Percentiles rank a stretch among this genome's conserved stretches.
Evolutionary conservation across 2,113 vertebrate genomes (phyloP).

Genomic region (Ochotona curzoniae): DNA sequence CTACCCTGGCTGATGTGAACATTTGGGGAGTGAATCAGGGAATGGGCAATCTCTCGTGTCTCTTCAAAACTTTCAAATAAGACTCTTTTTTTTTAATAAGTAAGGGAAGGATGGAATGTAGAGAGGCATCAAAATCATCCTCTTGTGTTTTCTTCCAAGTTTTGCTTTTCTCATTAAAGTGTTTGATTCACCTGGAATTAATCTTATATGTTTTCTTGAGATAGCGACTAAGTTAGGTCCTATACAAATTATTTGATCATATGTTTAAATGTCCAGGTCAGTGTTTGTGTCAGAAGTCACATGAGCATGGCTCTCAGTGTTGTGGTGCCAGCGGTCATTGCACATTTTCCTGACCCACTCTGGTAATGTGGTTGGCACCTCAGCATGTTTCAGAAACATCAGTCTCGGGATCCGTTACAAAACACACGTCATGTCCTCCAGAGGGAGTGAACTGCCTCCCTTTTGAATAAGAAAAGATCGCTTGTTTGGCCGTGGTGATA

Average conservation of each 20-base stretch:
- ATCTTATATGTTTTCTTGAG: background rate
- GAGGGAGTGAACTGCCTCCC: background rate
- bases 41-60: no score
- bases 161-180: constrained; percentile 10
- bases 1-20: no score
- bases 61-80: no score
- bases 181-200: background rate
- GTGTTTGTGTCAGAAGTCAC: constrained; percentile 16
- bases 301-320: background rate
- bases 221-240: background rate
- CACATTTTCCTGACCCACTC: background rate
- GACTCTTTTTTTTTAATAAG: no score
- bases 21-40: no score
- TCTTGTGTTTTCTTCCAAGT: background rate
- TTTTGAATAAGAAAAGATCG: constrained; percentile 28
- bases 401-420: constrained; percentile 18
- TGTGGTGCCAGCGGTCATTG: background rate
- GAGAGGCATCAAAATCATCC: background rate
- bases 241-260: constrained; percentile 15
- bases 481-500: background rate
- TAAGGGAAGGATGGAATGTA: no score
- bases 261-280: background rate
- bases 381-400: constrained; percentile 2
- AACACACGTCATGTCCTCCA: background rate
- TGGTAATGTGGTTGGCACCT: background rate